Percentiles rank a stretch among this genome's conserved stretches.
phyloP scores from a whole-genome alignment of 2,113 vertebrate species.

The Apteryx mantelli region DNA sequence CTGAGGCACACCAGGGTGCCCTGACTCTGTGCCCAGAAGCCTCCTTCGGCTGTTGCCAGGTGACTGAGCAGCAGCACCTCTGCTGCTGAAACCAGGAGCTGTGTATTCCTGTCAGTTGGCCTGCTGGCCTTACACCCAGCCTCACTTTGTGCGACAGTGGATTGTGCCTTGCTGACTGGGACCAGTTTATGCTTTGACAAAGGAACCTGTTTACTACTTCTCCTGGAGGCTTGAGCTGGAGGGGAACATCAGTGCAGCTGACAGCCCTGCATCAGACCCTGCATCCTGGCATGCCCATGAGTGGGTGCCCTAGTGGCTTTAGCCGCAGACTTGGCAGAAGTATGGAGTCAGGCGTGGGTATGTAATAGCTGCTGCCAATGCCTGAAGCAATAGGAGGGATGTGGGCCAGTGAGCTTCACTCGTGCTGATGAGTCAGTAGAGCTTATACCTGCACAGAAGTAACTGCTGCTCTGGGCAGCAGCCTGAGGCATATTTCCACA shows the following conservation, averaged over 20 bases:
- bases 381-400: background rate
- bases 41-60: background rate
- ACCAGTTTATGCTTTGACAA: background rate
- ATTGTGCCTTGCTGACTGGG: background rate
- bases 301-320: rapidly evolving
- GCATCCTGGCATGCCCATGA: background rate
- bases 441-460: background rate
- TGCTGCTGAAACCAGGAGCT: background rate
- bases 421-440: background rate
- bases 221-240: background rate
- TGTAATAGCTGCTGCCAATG: background rate
- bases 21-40: background rate
- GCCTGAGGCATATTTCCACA: background rate
- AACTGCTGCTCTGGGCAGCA: background rate
- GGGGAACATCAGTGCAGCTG: background rate
- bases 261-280: rapidly evolving
- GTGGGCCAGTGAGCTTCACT: background rate
- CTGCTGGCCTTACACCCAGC: background rate
- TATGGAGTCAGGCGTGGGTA: background rate
- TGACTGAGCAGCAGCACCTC: background rate
- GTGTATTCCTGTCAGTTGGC: background rate
- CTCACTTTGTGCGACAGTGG: rapidly evolving
- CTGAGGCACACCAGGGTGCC: background rate
- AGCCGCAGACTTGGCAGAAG: background rate
- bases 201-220: background rate